Base-by-base conservation (phyloP, 2,797 vertebrate genomes). In the Hypotaenidia philippensis region DNA sequence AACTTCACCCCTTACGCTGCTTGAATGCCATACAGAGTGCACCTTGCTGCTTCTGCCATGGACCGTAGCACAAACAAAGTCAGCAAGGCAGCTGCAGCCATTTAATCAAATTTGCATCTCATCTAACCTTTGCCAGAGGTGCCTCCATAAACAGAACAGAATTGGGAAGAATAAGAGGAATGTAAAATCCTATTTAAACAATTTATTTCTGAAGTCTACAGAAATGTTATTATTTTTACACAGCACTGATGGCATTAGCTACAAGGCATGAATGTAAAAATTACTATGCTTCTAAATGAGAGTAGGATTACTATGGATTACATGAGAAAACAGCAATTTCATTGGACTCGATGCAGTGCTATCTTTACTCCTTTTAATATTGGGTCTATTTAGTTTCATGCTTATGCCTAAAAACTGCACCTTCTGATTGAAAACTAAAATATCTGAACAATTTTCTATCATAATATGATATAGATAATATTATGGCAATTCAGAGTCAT, bases 141-240 rank as follows among this genome's bases (percentile, higher is more conserved):
- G 53, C 40, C 77, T n/a, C 41, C 61, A 55, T 88, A 55, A 94
- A 75, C 53, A 87, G 18, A 90, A 75, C 6, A 76, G 40, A 79
- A 70, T 61, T 94, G 79, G 56, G 60, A 83, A 84, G 75, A 83
- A 68, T n/a, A 70, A 72, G 26, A 91, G 34, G 61, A 77, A 94
- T 87, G 22, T 21, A 85, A 94, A 96, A 92, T 89, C 70, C 52
- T 87, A 53, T 94, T 88, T 88, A 89, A 96, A 82, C 77, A 83
- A 93, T 89, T 89, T 92, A 65, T 96, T 96, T 91, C 56, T 71
- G 52, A 95, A 61, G 45, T 87, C 70, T 90, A 47, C 45, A 69
- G 66, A 77, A 92, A 81, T 60, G n/a, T 27, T 94, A 32, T 92
- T 91, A 68, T 85, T 95, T 88, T 90, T 89, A 63, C 26, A 59